Evolutionary conservation across 2,113 vertebrate genomes (phyloP).

Genomic region (Elachura formosa): DNA sequence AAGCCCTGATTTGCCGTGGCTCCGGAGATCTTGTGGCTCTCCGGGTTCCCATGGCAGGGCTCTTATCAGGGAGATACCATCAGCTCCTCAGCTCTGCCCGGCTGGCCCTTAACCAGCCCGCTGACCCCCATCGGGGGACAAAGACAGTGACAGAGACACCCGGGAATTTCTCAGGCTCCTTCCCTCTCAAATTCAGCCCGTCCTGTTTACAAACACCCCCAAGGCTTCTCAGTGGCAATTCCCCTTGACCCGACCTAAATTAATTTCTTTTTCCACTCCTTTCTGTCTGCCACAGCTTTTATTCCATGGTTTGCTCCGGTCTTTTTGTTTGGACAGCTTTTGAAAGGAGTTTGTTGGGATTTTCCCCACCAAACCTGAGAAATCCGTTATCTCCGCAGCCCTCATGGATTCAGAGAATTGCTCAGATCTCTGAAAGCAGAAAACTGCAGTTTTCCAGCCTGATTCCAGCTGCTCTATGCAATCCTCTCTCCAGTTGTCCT

Average conservation of each 20-base stretch:
- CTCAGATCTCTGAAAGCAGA: not conserved
- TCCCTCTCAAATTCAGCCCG: not conserved
- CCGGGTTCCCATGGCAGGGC: not conserved
- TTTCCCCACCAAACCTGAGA: not conserved
- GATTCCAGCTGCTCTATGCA: not conserved
- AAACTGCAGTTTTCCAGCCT: not conserved
- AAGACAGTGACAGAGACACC: not conserved
- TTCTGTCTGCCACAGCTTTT: not conserved
- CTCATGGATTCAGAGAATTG: not conserved
- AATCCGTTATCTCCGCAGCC: not conserved
- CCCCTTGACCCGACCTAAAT: not conserved
- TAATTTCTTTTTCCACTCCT: rapidly evolving
- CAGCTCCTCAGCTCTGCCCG: not conserved
- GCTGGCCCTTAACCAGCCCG: not conserved
- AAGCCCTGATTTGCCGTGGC: not conserved
- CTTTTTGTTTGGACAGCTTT: not conserved
- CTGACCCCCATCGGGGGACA: not conserved
- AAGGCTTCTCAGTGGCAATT: not conserved
- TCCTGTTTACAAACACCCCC: not conserved
- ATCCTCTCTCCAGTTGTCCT: not conserved
- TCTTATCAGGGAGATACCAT: not conserved
- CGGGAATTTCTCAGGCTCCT: not conserved
- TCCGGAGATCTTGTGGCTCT: not conserved
- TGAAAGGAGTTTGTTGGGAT: not conserved
- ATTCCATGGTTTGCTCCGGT: not conserved